These are phyloP conservation scores for Idaea aversata DNA, from an alignment of 2,888 invertebrate genomes.

Conservation along the genomic window DNA sequence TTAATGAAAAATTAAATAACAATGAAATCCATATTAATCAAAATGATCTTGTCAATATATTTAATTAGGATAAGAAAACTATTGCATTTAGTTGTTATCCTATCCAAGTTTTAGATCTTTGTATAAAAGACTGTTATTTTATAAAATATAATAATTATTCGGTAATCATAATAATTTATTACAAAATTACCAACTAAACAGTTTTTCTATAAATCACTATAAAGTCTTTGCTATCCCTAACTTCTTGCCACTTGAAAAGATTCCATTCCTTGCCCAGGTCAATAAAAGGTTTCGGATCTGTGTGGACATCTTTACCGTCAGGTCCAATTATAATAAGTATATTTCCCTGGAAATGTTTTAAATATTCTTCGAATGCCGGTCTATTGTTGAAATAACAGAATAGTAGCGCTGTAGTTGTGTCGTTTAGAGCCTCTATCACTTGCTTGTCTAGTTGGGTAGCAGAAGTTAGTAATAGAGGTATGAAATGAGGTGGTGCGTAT, in stretches of 20 bases:
- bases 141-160: conserved; percentile 24
- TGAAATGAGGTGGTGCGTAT: conserved; percentile 87
- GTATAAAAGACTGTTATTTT: conserved; percentile 42
- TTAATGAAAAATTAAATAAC: conserved; percentile 65
- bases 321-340: conserved; percentile 89
- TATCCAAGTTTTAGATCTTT: conserved; percentile 19
- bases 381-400: conserved; percentile 92
- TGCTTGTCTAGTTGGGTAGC: conserved; percentile 52
- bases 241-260: conserved; percentile 78
- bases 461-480: conserved; percentile 81
- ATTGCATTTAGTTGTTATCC: conserved; percentile 2
- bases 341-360: conserved; percentile 82
- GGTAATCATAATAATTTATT: conserved; percentile 10
- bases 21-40: not conserved
- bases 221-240: conserved; percentile 82
- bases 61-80: not conserved
- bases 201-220: conserved; percentile 72
- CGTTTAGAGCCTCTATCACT: conserved; percentile 57
- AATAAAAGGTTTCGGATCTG: conserved; percentile 86
- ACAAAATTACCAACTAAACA: conserved; percentile 5
- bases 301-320: conserved; percentile 81
- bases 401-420: conserved; percentile 80
- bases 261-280: conserved; percentile 80
- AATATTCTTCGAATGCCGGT: conserved; percentile 84
- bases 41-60: not conserved